Evolutionary conservation across 2,797 vertebrate genomes (phyloP), one percentile per base, ranked within the genome.

Genomic region (Protonibea diacanthus): DNA sequence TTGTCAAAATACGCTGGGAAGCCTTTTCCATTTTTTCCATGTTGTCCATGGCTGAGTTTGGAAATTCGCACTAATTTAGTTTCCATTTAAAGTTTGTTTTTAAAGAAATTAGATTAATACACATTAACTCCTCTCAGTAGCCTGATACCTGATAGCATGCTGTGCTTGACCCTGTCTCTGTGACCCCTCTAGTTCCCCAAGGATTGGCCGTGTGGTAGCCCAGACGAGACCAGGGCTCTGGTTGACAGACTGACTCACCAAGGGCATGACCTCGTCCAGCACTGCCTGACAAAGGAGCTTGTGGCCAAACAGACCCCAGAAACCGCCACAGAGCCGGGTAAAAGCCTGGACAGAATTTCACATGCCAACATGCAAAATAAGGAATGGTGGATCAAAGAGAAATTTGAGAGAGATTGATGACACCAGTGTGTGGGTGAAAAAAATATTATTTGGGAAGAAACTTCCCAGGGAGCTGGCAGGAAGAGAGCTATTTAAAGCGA

Each of bases 141-240:
- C 60, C 59, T 61, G 17, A n/a, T 61, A 44, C 6, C 27, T 40
- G n/a, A n/a, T n/a, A 27, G 15, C 64, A 3, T 57, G 38, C 75
- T 20, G 7, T 86, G 69, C 78, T 78, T 92, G 53, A 92, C 65
- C 45, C 40, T 18, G 1, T 52, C 29, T 38, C 29, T 84, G 57
- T 85, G 71, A 74, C 17, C 62, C 40, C 25, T 61, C 15, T 77
- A 96, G 95, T 96, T 96, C 78, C 92, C 89, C 1, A 53, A 51
- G 12, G 82, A 88, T 5, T 86, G 89, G 88, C 90, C 93, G 1
- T 45, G 59, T 69, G 83, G 90, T 40, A 83, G 87, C 65, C 91
- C 91, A 11, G 89, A 88, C 64, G 86, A 90, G 76, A 81, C 84
- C 80, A 74, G 76, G 44, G 59, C 68, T 79, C 88, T 89, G 83